Percentiles rank a stretch among this genome's conserved stretches.
Conservation (phyloP, 1,140 invertebrate species). For the Psix sp. region DNA sequence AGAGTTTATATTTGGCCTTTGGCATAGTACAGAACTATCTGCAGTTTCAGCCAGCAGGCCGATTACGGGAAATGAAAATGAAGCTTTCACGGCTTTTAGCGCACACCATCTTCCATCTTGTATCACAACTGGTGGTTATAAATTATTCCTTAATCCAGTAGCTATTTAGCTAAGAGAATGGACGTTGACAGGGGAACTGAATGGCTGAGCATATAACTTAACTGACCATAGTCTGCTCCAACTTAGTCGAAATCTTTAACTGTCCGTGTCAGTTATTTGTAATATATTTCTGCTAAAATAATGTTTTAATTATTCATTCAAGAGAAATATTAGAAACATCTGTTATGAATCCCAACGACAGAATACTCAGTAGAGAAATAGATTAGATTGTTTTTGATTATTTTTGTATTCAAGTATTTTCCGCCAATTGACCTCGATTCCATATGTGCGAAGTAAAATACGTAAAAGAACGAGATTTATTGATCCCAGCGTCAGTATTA, state of each 20-base stretch:
- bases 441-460: too few relatives aligned
- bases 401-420: too few relatives aligned
- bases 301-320: too few relatives aligned
- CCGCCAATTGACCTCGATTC: too few relatives aligned
- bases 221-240: conserved; percentile 40
- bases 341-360: too few relatives aligned
- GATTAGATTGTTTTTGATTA: too few relatives aligned
- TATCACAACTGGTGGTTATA: conserved; percentile 45
- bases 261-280: conserved; percentile 20
- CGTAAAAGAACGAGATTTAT: too few relatives aligned
- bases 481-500: too few relatives aligned
- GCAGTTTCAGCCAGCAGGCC: conserved; percentile 11
- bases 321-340: too few relatives aligned
- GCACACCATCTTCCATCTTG: conserved; percentile 35
- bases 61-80: conserved; percentile 38
- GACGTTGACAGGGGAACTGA: conserved; percentile 18
- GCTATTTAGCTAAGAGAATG: conserved; percentile 44
- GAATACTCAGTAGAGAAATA: too few relatives aligned
- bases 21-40: conserved; percentile 21
- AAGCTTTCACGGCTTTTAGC: conserved; percentile 35
- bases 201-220: conserved; percentile 39
- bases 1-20: conserved; percentile 42
- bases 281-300: too few relatives aligned
- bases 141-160: conserved; percentile 55
- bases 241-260: conserved; percentile 37